Base-by-base conservation (phyloP, 1,140 invertebrate genomes). In the Coenobita brevimanus region DNA sequence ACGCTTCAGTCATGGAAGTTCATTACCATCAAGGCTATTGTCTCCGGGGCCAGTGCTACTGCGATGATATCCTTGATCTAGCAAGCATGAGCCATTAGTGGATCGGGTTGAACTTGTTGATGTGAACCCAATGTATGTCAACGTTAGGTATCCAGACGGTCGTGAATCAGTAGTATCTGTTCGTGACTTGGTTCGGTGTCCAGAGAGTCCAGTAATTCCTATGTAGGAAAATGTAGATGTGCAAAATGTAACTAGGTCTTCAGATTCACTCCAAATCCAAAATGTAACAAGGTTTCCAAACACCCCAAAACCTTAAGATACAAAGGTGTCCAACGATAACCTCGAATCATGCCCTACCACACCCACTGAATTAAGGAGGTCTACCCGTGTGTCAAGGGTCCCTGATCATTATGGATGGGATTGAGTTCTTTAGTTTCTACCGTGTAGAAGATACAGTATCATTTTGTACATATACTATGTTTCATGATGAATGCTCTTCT, bases 81-180 rank as follows among this genome's bases (percentile, higher is more conserved):
- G 54, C 54, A 57, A 57, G 54, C 54, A 57, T 13, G 54, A 57
- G n/a, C 54, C 54, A 57, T 57, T 57, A 57, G 54, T 57, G n/a
- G n/a, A 57, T 10, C 54, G n/a, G 10, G 54, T 13, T n/a, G 54
- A 57, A 57, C 54, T 57, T 57, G 54, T 73, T 73, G 30, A 33
- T 73, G 69, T 73, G 30, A 75, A 43, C 36, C 71, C 41, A 46
- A 24, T 33, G 3, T 15, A 75, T 75, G 38, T 0, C 4, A 43
- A 33, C n/a, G 46, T 75, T 43, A 75, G 71, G 71, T 17, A 75
- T 75, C 43, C 8, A 41, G 71, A 75, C 46, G 38, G 38, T 43
- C 17, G 71, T 17, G 0, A 75, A n/a, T 75, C 71, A 13, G 24
- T 21, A 43, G 1, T 43, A 41, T 75, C 71, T n/a, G 38, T 75